Percentiles rank a stretch among this genome's conserved stretches.
Evolutionary conservation across 1,140 invertebrate species (phyloP).

Genomic region (Camponotus vicinus): DNA sequence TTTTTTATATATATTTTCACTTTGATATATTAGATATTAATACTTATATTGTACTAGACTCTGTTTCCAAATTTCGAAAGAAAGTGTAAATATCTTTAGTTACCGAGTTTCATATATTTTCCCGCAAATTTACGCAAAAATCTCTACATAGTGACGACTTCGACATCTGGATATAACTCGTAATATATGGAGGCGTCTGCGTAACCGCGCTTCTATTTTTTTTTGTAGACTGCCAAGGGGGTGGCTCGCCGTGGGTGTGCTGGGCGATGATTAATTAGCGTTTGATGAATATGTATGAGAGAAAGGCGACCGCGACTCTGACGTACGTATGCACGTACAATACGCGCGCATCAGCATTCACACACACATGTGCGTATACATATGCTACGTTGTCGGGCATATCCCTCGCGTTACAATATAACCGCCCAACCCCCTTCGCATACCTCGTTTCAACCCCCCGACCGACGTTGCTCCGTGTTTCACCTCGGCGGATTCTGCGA

Average conservation of each 20-base stretch:
- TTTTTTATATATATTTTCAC: not conserved
- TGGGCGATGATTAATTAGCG: slow-evolving; percentile 85
- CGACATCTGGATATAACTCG: slow-evolving; percentile 69
- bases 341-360: slow-evolving; percentile 11
- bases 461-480: slow-evolving; percentile 44
- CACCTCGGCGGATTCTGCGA: slow-evolving; percentile 70
- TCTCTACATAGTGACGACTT: slow-evolving; percentile 56
- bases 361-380: slow-evolving; percentile 39
- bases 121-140: slow-evolving; percentile 57
- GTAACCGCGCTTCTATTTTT: slow-evolving; percentile 69
- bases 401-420: slow-evolving; percentile 74
- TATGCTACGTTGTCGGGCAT: slow-evolving; percentile 55
- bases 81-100: slow-evolving; percentile 17
- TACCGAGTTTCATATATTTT: slow-evolving; percentile 31
- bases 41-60: not conserved
- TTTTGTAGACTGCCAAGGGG: slow-evolving; percentile 63
- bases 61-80: not conserved
- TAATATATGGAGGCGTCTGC: slow-evolving; percentile 72
- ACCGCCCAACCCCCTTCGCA: slow-evolving; percentile 64
- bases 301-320: slow-evolving; percentile 75
- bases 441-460: slow-evolving; percentile 59
- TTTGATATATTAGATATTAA: not conserved
- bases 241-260: slow-evolving; percentile 69
- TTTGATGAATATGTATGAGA: slow-evolving; percentile 86
- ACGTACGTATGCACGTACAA: slow-evolving; percentile 56